Conservation (phyloP, 1,140 invertebrate species). For the Tetragnatha versicolor region DNA sequence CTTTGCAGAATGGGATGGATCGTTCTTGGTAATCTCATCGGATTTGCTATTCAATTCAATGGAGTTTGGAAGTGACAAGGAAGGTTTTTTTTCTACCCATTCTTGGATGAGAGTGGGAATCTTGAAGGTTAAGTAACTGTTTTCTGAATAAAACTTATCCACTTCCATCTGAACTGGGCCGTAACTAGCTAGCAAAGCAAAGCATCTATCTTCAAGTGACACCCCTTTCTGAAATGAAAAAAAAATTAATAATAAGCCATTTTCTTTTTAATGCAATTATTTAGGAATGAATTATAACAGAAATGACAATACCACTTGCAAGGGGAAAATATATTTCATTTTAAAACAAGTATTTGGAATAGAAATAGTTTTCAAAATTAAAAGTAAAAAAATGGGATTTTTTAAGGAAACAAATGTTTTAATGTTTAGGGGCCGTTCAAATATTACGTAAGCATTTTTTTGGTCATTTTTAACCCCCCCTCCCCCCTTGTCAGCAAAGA, state of each 20-base stretch:
- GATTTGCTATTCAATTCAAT: neutral
- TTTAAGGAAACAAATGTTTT: neutral
- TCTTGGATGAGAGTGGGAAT: neutral
- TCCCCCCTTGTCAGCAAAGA: too few species aligned
- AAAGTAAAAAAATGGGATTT: neutral
- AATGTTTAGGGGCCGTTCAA: too few species aligned
- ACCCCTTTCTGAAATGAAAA: slow-evolving; percentile 14
- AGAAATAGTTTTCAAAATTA: neutral
- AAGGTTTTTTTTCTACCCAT: neutral
- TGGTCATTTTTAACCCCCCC: too few species aligned
- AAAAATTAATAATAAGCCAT: neutral
- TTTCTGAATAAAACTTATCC: neutral
- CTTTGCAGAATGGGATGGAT: too few species aligned
- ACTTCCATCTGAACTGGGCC: slow-evolving; percentile 3
- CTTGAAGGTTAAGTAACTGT: slow-evolving; percentile 1
- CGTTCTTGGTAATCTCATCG: neutral
- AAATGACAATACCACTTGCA: neutral
- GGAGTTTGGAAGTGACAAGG: neutral
- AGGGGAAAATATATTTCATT: neutral
- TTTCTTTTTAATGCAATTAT: neutral
- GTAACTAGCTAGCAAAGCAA: slow-evolving; percentile 19
- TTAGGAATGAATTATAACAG: neutral
- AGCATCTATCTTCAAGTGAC: slow-evolving; percentile 7
- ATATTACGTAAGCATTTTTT: too few species aligned
- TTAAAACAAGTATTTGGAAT: too few species aligned